A percentile compares a stretch with the other conserved stretches of the same genome.
Conservation (phyloP, 2,888 invertebrate species). For the Drosophila subquinaria region DNA sequence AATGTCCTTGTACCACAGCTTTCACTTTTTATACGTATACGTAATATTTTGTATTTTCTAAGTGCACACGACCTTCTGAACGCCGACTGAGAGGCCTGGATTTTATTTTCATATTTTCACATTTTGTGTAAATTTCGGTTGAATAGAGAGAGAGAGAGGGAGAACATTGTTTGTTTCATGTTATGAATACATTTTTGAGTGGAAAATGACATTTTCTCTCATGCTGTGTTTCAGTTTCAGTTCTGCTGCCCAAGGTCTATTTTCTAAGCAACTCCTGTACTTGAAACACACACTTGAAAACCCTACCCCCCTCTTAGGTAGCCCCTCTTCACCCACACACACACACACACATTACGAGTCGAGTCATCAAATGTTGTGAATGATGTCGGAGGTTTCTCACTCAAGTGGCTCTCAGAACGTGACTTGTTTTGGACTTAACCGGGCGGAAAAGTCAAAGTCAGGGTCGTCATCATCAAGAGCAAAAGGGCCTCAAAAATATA, state of each 20-base stretch:
- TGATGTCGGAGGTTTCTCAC: constrained; percentile 22
- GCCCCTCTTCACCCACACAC: constrained; percentile 8
- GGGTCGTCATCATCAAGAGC: constrained; percentile 52
- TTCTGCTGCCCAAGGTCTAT: constrained; percentile 57
- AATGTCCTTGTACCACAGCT: constrained; percentile 4
- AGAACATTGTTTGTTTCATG: constrained; percentile 10
- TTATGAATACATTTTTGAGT: constrained; percentile 43
- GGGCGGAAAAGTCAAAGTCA: constrained; percentile 71
- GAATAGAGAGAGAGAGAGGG: constrained; percentile 30
- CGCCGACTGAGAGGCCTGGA: constrained; percentile 3
- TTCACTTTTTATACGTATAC: constrained; percentile 2
- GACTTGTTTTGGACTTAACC: constrained; percentile 56
- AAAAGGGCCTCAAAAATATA: constrained; percentile 14
- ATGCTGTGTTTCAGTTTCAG: neutral
- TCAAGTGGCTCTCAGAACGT: constrained; percentile 60
- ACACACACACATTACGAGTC: constrained; percentile 7
- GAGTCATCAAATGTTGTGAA: constrained; percentile 36
- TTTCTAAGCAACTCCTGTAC: constrained; percentile 43
- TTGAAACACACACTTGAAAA: constrained; percentile 33
- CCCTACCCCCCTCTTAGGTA: constrained; percentile 12
- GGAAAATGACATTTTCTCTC: constrained; percentile 2
- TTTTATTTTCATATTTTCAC: constrained; percentile 37
- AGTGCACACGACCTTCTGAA: constrained; percentile 3
- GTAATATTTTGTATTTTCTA: constrained; percentile 14
- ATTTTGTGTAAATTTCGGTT: constrained; percentile 29